Percentiles rank a stretch among this genome's conserved stretches.
Evolutionary conservation across 2,113 vertebrate genomes (phyloP).

Genomic region (Cettia cetti): DNA sequence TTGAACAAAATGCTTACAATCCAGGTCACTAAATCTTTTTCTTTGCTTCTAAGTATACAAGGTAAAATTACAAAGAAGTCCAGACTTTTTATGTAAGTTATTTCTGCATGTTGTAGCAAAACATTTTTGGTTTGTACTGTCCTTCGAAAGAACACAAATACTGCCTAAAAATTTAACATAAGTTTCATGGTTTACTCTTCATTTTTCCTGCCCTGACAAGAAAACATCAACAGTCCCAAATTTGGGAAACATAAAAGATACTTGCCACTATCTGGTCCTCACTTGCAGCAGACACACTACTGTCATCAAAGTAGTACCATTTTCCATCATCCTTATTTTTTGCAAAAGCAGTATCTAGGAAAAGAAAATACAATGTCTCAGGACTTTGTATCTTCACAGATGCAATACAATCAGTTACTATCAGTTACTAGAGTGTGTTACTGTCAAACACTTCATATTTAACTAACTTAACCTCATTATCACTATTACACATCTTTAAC

Average conservation of each 20-base stretch:
- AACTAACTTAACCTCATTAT: neutral
- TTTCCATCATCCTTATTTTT: constrained; percentile 95
- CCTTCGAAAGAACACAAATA: neutral
- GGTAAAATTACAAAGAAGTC: neutral
- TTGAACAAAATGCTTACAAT: neutral
- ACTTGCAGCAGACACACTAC: constrained; percentile 89
- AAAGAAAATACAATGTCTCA: neutral
- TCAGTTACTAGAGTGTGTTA: neutral
- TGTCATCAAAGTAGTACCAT: constrained; percentile 99
- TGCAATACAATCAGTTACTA: neutral
- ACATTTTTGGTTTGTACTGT: neutral
- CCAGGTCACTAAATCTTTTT: neutral
- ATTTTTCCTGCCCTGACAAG: neutral
- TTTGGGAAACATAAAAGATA: constrained; percentile 40
- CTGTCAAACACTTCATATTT: neutral
- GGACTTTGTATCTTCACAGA: neutral
- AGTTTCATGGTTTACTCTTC: neutral
- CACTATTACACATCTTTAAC: neutral
- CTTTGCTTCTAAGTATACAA: neutral
- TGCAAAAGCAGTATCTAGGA: constrained; percentile 92
- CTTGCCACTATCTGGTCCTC: constrained; percentile 98
- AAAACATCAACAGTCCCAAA: neutral
- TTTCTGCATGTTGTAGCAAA: neutral
- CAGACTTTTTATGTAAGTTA: neutral
- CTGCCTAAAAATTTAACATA: neutral